phyloP scores from a whole-genome alignment of 2,888 invertebrate species.

The Ophonus ardosiacus region DNA sequence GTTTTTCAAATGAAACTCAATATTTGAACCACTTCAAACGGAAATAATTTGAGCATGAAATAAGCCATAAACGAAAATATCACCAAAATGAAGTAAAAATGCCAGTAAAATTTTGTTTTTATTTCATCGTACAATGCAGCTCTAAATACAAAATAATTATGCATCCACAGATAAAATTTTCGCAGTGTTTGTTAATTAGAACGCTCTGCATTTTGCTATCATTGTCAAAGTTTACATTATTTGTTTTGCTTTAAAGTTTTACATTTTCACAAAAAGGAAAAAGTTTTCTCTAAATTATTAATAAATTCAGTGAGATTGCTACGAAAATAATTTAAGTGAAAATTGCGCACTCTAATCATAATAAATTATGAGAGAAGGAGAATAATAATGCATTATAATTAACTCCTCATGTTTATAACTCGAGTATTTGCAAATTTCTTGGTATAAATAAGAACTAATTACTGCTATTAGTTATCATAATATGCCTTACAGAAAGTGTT shows the following conservation, averaged over 20 bases:
- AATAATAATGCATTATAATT: constrained; percentile 8
- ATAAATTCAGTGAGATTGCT: background rate
- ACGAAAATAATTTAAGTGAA: background rate
- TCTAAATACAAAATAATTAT: background rate
- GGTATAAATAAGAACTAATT: constrained; percentile 7
- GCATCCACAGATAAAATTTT: background rate
- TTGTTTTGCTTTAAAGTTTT: constrained; percentile 1
- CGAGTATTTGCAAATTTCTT: constrained; percentile 2
- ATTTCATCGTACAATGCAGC: background rate
- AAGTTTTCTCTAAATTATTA: background rate
- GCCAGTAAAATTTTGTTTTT: background rate
- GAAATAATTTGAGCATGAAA: too few relatives aligned
- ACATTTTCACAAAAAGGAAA: constrained; percentile 2
- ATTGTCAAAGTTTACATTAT: background rate
- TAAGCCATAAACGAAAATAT: too few relatives aligned
- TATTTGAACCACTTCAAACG: too few relatives aligned
- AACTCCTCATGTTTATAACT: background rate
- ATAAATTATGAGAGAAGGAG: background rate
- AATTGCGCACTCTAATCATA: background rate
- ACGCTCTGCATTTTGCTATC: background rate
- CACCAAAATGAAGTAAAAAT: background rate
- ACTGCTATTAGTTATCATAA: background rate
- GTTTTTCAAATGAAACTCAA: too few relatives aligned
- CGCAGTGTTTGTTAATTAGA: constrained; percentile 5
- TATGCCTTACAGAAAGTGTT: background rate